Conservation (phyloP, 1,140 invertebrate genomes). For the Lasioglossum baleicum region DNA sequence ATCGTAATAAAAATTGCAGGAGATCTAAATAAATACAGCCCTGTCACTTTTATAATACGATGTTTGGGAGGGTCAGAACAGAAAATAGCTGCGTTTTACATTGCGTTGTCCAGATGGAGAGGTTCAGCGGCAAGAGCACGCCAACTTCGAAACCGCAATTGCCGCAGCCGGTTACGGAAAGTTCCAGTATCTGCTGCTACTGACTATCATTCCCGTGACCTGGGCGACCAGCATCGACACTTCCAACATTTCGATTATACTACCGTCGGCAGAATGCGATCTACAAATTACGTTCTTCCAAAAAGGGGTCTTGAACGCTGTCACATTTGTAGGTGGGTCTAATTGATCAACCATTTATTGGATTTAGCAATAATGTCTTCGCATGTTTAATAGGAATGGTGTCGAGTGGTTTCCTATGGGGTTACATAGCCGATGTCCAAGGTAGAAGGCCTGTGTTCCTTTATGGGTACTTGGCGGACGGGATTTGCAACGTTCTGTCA, state of each 20-base stretch:
- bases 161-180: constrained; percentile 82
- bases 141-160: constrained; percentile 84
- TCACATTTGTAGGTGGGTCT: constrained; percentile 83
- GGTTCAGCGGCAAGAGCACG: constrained; percentile 67
- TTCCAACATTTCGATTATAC: constrained; percentile 84
- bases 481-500: constrained; percentile 84
- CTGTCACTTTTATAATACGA: no score
- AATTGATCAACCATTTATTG: rapidly evolving
- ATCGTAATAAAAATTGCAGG: no score
- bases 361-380: neutral
- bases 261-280: constrained; percentile 87
- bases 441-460: constrained; percentile 87
- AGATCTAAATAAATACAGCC: no score
- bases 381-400: constrained; percentile 85
- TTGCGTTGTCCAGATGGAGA: neutral
- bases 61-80: no score
- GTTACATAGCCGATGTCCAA: constrained; percentile 88
- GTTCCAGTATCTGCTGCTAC: constrained; percentile 84
- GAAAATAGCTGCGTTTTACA: neutral
- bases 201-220: constrained; percentile 83
- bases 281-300: constrained; percentile 83
- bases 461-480: constrained; percentile 86
- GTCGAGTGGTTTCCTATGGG: constrained; percentile 89
- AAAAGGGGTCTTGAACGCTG: constrained; percentile 85
- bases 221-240: constrained; percentile 85